These are phyloP conservation scores for Acleris cristana DNA, from an alignment of 2,888 invertebrate genomes.

Conservation along the genomic window DNA sequence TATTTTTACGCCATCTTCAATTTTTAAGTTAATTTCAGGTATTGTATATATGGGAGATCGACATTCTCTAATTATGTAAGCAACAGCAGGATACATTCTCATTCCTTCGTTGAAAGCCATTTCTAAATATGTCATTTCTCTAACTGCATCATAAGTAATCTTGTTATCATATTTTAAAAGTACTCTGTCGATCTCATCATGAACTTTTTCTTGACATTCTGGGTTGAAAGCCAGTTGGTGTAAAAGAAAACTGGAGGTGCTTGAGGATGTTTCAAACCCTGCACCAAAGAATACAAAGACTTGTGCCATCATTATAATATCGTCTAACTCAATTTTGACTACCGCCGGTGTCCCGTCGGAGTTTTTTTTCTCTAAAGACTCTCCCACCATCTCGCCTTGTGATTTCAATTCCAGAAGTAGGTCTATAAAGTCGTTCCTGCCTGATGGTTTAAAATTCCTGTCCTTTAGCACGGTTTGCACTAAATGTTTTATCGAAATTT, in stretches of 20 bases:
- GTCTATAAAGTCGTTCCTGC: constrained; percentile 74
- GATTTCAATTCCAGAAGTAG: constrained; percentile 66
- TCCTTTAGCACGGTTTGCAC: constrained; percentile 60
- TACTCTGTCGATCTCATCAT: constrained; percentile 71
- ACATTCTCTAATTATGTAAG: constrained; percentile 65
- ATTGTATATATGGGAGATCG: constrained; percentile 67
- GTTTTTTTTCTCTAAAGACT: constrained; percentile 66
- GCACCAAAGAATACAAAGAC: constrained; percentile 77
- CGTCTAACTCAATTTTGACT: constrained; percentile 63
- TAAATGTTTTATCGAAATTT: constrained; percentile 58
- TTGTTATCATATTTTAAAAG: constrained; percentile 62
- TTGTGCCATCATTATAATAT: constrained; percentile 68
- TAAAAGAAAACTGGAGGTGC: constrained; percentile 74
- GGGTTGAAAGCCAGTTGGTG: constrained; percentile 76
- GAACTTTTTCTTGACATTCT: constrained; percentile 70
- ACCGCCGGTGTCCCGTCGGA: constrained; percentile 62
- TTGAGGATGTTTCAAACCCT: constrained; percentile 81
- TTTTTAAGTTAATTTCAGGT: constrained; percentile 67
- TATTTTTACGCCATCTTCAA: constrained; percentile 63
- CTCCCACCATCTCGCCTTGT: constrained; percentile 66
- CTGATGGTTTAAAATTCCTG: constrained; percentile 63
- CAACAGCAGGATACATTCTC: constrained; percentile 73
- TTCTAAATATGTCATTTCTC: constrained; percentile 71
- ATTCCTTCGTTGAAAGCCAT: constrained; percentile 72
- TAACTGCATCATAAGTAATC: constrained; percentile 69